Evolutionary conservation across 2,888 invertebrate species (phyloP), one percentile per base, ranked within the genome.

Genomic region (Melanophora roralis): DNA sequence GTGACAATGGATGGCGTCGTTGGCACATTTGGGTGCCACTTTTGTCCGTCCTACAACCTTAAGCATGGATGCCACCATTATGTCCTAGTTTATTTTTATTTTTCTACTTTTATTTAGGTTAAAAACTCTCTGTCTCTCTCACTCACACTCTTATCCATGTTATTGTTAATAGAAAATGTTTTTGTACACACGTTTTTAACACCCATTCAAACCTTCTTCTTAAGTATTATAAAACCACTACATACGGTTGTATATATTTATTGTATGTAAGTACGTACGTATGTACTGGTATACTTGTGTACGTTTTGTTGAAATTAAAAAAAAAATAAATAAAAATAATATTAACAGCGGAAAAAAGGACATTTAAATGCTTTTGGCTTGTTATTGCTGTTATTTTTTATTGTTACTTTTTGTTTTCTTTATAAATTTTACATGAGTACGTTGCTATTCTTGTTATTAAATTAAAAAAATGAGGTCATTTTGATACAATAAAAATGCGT

Each of bases 1-100:
- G 74, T 74, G 74, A 74, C 78, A 78, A 64, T 69, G 55, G 53
- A 59, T 78, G 78, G 78, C 78, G 73, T 73, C 78, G 57, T 69
- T 74, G 74, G 74, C 78, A 74, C 74, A 78, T 78, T 74, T 74
- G 69, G 78, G 64, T 69, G 78, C 57, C 74, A 72, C 43, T 45
- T 57, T 23, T 21, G n/a, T 40, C 14, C 7, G 36, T 40, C 62
- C 21, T 5, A 43, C 36, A 73, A 49, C 5, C 45, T 73, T 11
- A 45, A 16, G 55, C 21, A 45, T 49, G 60, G 67, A 67, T 73
- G 68, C 74, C 78, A 74, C 51, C 74, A 74, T 60, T 47, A 53
- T 57, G 38, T 55, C 38, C 59, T 73, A 49, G 27, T 73, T 55
- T 40, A 16, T 16, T 40, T 60, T 23, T 57, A 7, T 23, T 40